These are phyloP conservation scores for Pecten maximus DNA, from an alignment of 2,888 invertebrate genomes.

Conservation along the genomic window DNA sequence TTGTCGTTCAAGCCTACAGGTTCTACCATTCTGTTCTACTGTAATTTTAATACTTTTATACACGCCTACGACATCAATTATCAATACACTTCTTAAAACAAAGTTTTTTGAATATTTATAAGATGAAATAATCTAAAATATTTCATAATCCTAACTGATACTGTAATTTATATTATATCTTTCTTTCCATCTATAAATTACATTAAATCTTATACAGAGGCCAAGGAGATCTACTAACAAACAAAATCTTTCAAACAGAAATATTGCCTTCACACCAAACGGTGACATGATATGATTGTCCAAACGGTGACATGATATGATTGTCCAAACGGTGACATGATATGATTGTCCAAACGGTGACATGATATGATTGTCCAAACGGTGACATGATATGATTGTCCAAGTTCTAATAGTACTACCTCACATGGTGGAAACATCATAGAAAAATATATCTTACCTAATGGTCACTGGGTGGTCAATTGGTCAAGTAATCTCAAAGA, in stretches of 20 bases:
- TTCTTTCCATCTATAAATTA: no score
- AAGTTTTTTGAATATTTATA: no score
- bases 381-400: no score
- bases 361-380: no score
- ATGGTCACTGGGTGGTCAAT: neutral
- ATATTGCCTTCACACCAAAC: neutral
- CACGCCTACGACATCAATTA: no score
- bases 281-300: neutral
- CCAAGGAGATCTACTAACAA: neutral
- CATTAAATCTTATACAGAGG: no score
- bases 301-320: neutral
- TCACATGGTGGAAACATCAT: neutral
- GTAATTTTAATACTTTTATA: no score
- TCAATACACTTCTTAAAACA: no score
- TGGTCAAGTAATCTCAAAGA: neutral
- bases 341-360: neutral
- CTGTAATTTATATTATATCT: no score
- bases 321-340: neutral
- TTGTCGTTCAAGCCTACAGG: neutral
- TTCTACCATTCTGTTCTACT: neutral
- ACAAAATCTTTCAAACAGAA: neutral
- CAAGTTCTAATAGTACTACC: no score
- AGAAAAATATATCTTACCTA: neutral
- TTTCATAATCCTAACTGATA: no score
- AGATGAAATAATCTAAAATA: no score